Evolutionary conservation across 2,113 vertebrate genomes (phyloP).

Genomic region (Corapipo altera): DNA sequence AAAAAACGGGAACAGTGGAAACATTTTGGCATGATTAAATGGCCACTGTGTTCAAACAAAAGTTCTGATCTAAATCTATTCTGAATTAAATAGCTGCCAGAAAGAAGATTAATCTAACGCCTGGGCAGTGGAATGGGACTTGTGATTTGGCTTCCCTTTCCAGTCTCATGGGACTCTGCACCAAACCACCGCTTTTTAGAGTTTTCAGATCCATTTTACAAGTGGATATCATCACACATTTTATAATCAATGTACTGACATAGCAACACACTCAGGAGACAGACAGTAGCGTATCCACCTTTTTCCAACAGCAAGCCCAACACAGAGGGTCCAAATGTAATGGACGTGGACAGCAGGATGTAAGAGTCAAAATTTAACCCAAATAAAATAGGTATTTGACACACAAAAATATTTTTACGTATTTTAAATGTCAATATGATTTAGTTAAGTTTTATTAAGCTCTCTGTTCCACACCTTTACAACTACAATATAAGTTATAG

Average conservation of each 20-base stretch:
- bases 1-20: constrained; percentile 72
- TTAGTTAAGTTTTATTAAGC: background rate
- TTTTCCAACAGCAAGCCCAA: background rate
- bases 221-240: background rate
- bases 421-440: background rate
- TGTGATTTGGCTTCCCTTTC: constrained; percentile 5
- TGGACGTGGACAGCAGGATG: background rate
- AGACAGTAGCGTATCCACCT: background rate
- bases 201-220: background rate
- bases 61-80: constrained; percentile 84
- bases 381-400: background rate
- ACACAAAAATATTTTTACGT: background rate
- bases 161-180: background rate
- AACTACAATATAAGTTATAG: background rate
- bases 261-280: background rate
- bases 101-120: constrained; percentile 44
- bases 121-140: constrained; percentile 36
- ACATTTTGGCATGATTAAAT: constrained; percentile 90
- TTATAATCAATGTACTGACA: background rate
- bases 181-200: constrained; percentile 1
- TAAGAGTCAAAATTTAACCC: background rate
- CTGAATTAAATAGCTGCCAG: constrained; percentile 64
- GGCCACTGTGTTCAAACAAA: constrained; percentile 89
- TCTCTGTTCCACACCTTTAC: background rate
- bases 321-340: background rate